Evolutionary conservation across 1,140 invertebrate genomes (phyloP).

Genomic region (Drosophila ercepeae): DNA sequence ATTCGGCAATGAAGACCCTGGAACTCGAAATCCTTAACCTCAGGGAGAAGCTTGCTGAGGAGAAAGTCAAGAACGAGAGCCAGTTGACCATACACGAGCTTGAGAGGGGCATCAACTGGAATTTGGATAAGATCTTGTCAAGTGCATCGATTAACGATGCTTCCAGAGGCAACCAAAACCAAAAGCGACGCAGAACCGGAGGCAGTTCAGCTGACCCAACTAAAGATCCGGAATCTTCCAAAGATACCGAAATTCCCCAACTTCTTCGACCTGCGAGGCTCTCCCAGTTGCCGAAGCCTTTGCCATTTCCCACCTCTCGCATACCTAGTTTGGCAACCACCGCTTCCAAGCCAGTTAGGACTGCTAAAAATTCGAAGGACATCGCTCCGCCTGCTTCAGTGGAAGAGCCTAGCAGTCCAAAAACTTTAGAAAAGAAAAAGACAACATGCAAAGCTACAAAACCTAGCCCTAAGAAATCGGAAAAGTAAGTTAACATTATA

Average conservation of each 20-base stretch:
- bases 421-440: too few species aligned
- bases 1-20: slow-evolving; percentile 87
- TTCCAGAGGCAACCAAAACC: too few species aligned
- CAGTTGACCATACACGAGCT: slow-evolving; percentile 49
- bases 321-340: not conserved
- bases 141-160: slow-evolving; percentile 43
- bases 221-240: not conserved
- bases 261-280: not conserved
- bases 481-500: not conserved
- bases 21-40: slow-evolving; percentile 84
- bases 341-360: too few species aligned
- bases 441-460: slow-evolving; percentile 9
- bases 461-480: not conserved
- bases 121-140: slow-evolving; percentile 54
- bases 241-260: not conserved
- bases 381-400: too few species aligned
- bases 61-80: slow-evolving; percentile 68
- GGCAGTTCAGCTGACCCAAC: slow-evolving; percentile 5
- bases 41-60: slow-evolving; percentile 83
- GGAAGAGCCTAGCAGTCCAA: too few species aligned
- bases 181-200: slow-evolving; percentile 60
- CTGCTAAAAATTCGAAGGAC: too few species aligned
- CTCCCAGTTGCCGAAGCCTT: slow-evolving; percentile 37
- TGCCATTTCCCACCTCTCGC: slow-evolving; percentile 13
- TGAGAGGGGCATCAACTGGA: slow-evolving; percentile 44